A percentile compares a stretch with the other conserved stretches of the same genome.
These are phyloP conservation scores for Drosophila tsacasi DNA, from an alignment of 1,140 invertebrate genomes.

Conservation along the genomic window DNA sequence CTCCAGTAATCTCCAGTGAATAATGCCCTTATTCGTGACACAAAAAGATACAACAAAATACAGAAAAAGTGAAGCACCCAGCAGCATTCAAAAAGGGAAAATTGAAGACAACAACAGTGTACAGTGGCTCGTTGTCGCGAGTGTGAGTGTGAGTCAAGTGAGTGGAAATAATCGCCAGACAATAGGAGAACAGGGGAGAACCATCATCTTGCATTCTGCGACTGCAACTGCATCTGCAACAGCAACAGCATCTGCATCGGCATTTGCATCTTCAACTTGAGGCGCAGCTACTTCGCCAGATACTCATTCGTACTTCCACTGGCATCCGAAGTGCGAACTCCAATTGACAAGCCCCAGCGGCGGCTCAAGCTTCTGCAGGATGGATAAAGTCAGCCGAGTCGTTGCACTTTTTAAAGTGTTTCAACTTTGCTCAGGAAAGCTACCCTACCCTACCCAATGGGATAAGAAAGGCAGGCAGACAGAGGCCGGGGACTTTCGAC, in stretches of 20 bases:
- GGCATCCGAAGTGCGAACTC: slow-evolving; percentile 71
- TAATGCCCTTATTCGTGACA: slow-evolving; percentile 30
- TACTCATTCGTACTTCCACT: slow-evolving; percentile 18
- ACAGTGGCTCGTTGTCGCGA: slow-evolving; percentile 3
- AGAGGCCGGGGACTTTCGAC: slow-evolving; percentile 38
- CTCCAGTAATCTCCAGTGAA: slow-evolving; percentile 39
- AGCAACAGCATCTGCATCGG: slow-evolving; percentile 2
- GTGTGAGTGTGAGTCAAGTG: slow-evolving; percentile 63
- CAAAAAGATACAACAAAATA: slow-evolving; percentile 63
- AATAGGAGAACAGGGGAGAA: slow-evolving; percentile 60
- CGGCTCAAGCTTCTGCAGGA: slow-evolving; percentile 48
- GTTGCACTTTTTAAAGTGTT: slow-evolving; percentile 76
- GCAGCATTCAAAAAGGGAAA: slow-evolving; percentile 39
- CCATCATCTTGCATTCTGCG: slow-evolving; percentile 12
- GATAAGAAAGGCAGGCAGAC: slow-evolving; percentile 1
- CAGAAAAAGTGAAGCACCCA: slow-evolving; percentile 33
- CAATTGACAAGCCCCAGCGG: slow-evolving; percentile 73
- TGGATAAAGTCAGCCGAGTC: slow-evolving; percentile 42
- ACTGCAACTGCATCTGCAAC: slow-evolving; percentile 11
- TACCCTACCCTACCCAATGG: slow-evolving; percentile 55
- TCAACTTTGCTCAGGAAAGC: slow-evolving; percentile 63
- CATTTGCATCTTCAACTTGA: slow-evolving; percentile 22
- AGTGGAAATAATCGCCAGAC: slow-evolving; percentile 78
- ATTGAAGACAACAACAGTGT: slow-evolving; percentile 18
- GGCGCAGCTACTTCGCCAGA: slow-evolving; percentile 39